Conservation (phyloP, 2,888 invertebrate genomes). For the Eupeodes latifasciatus region DNA sequence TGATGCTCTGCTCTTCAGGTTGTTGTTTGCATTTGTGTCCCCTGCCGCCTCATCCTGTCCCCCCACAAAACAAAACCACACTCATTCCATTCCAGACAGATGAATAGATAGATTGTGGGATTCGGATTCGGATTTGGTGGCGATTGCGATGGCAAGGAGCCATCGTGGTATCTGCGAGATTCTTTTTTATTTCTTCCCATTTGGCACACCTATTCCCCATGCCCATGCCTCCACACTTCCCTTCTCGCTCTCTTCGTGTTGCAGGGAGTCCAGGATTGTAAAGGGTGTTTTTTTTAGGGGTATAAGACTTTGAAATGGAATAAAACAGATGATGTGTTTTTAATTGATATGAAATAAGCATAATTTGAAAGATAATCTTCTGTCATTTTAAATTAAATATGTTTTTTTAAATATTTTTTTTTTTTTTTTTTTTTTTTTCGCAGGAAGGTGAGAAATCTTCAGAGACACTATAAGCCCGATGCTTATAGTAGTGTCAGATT, state of each 20-base stretch:
- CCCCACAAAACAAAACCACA: background rate
- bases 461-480: no score
- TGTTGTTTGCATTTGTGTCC: conserved; percentile 42
- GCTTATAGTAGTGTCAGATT: no score
- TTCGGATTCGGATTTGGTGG: conserved; percentile 32
- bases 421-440: no score
- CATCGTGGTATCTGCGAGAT: conserved; percentile 45
- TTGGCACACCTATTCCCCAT: conserved; percentile 68
- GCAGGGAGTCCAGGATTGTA: background rate
- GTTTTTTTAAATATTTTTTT: no score
- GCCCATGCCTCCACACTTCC: background rate
- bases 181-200: conserved; percentile 29
- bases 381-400: no score
- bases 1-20: conserved; percentile 59
- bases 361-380: no score
- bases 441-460: no score
- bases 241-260: background rate
- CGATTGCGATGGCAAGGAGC: conserved; percentile 6
- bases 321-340: no score
- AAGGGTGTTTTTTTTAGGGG: no score
- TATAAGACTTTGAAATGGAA: no score
- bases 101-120: conserved; percentile 71
- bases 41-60: background rate
- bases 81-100: conserved; percentile 58
- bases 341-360: no score